Evolutionary conservation across 1,140 invertebrate genomes (phyloP), one percentile per base, ranked within the genome.

Genomic region (Aphis gossypii): DNA sequence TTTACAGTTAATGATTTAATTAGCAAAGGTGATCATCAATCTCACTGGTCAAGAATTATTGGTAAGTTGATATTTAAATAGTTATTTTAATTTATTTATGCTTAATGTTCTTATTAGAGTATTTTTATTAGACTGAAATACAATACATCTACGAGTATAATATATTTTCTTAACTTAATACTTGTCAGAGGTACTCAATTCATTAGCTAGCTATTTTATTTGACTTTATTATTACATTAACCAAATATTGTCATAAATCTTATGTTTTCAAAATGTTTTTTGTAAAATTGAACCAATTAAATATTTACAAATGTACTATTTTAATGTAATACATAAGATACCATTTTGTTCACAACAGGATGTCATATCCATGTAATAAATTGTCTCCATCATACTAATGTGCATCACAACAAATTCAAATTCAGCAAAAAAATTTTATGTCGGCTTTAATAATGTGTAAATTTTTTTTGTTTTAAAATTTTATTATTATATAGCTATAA

Each of bases 1-100:
- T 93, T 54, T 44, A 86, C 92, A 56, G 38, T 93, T 18, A 14
- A 93, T 44, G 92, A 93, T 84, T 84, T 93, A 54, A 38, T 56
- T 2, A 18, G 84, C 0, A 93, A 93, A 38, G 56, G 11, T 38
- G 21, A 86, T 56, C 4, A 84, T 38, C 68, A 93, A 93, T 86
- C 76, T 18, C 44, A 41, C 41, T 93, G 92, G 92, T 56, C 92
- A 30, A 44, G 30, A 56, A 51, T 38, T 84, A 14, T 84, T 41
- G 92, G 92, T 93, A 18, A 84, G 48, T 93, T 2, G 21, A 51
- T 90, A 46, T 91, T 46, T 68, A 76, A 90, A 68, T 68, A 60
- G 11, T 48, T 87, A 6, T n/a, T 48, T 87, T 48, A 87, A 87
- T 46, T 23, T 20, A 11, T 84, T 38, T 38, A 18, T 18, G 14